These are phyloP conservation scores for Remorina albescens DNA, from an alignment of 2,797 vertebrate species.

Conservation along the genomic window DNA sequence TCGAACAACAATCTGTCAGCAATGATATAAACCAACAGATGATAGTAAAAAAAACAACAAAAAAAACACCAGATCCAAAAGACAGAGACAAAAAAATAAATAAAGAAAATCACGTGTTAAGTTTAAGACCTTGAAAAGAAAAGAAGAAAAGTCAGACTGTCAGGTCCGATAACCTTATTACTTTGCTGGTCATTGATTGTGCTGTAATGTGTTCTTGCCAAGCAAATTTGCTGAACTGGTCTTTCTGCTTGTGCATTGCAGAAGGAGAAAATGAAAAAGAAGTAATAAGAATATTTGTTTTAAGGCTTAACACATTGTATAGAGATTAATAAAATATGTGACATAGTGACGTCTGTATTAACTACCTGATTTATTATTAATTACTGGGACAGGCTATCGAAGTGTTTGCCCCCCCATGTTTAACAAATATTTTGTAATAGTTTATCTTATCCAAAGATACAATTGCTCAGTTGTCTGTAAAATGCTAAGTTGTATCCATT, in stretches of 20 bases:
- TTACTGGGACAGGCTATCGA: neutral
- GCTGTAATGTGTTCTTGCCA: neutral
- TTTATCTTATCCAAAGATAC: too few relatives aligned
- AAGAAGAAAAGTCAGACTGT: neutral
- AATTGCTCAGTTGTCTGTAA: neutral
- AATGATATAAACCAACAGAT: neutral
- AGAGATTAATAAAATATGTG: constrained; percentile 3
- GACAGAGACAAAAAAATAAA: neutral
- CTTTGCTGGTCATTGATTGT: neutral
- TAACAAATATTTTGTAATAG: neutral
- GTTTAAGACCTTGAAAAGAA: neutral
- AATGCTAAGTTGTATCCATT: neutral
- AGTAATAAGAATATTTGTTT: neutral
- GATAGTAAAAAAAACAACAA: too few relatives aligned
- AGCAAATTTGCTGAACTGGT: neutral
- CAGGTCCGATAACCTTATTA: neutral
- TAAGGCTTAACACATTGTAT: neutral
- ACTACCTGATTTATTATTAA: neutral
- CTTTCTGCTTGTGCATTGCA: neutral
- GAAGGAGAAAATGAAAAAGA: neutral
- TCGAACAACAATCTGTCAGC: neutral
- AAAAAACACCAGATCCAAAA: neutral
- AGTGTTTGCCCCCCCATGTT: neutral
- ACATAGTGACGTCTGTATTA: neutral
- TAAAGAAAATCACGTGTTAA: too few relatives aligned